Conservation (phyloP, 2,797 vertebrate species). For the Spatula clypeata region DNA sequence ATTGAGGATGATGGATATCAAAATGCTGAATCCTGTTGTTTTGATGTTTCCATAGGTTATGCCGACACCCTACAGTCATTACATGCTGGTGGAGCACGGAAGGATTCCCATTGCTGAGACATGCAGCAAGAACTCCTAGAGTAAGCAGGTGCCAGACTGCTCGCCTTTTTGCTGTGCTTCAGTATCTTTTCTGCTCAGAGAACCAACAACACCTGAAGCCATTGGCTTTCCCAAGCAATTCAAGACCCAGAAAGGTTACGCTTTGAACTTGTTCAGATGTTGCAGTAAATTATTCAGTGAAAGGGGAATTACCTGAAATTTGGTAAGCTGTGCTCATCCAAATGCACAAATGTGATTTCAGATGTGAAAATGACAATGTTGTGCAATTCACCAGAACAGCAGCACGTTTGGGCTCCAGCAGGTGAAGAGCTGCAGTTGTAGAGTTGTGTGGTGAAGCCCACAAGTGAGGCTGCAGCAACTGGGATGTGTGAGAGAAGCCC, state of each 20-base stretch:
- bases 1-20: background rate
- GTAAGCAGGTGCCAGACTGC: background rate
- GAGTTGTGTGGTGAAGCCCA: accelerated
- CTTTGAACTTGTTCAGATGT: background rate
- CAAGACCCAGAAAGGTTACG: background rate
- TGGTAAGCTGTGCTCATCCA: background rate
- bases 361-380: background rate
- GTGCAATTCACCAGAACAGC: background rate
- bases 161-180: background rate
- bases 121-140: accelerated
- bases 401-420: accelerated
- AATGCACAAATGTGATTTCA: accelerated
- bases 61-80: background rate
- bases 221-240: background rate
- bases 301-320: background rate
- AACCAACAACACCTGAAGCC: background rate
- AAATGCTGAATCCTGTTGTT: accelerated
- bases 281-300: accelerated
- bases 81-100: background rate
- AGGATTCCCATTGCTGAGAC: background rate
- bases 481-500: background rate
- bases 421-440: accelerated
- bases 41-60: background rate
- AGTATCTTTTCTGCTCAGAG: background rate
- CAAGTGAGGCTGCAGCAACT: background rate